Base-by-base conservation (phyloP, 2,888 invertebrate genomes). In the Parelbella ahira region DNA sequence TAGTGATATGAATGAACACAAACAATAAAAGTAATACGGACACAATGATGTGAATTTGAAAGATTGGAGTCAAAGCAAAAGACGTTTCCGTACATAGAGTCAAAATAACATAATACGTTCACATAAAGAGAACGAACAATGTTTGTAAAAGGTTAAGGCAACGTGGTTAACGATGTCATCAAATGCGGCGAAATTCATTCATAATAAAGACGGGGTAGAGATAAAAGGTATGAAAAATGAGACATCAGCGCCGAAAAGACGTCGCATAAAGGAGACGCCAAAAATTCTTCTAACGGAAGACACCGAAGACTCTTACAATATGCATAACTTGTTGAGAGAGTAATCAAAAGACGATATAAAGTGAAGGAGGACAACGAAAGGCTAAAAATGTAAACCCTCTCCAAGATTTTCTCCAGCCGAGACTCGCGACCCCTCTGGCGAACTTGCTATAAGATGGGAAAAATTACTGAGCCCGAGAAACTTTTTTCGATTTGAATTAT, bases 301-400 rank as follows among this genome's bases (percentile, higher is more conserved):
- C 56, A 65, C 63, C 66, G 62, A 69, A 67, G 64, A 77, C 75
- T 80, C 75, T 72, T 82, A 82, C 80, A 84, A 82, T 84, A 84
- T 86, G 83, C 84, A 86, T 84, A 86, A 83, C 84, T 86, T 83
- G 83, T 83, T 84, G 82, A 81, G 77, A 82, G 83, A 79, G 84
- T 84, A 87, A 87, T 87, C 87, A 86, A 87, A 87, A 84, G 83
- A 74, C 83, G 84, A 86, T 86, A 84, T 82, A 87, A 84, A 84
- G 82, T 79, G 76, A 74, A 74, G 70, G 71, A 76, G 79, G 79
- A 84, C 79, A 77, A 72, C 71, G 77, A 84, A 84, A 86, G 86
- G 84, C 83, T 86, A 84, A 86, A 84, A 84, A 82, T 80, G 78
- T 83, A 79, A 84, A 81, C 79, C 83, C 76, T 75, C 81, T 75